phyloP scores from a whole-genome alignment of 1,140 invertebrate genomes.

The Hydropsyche tenuis region DNA sequence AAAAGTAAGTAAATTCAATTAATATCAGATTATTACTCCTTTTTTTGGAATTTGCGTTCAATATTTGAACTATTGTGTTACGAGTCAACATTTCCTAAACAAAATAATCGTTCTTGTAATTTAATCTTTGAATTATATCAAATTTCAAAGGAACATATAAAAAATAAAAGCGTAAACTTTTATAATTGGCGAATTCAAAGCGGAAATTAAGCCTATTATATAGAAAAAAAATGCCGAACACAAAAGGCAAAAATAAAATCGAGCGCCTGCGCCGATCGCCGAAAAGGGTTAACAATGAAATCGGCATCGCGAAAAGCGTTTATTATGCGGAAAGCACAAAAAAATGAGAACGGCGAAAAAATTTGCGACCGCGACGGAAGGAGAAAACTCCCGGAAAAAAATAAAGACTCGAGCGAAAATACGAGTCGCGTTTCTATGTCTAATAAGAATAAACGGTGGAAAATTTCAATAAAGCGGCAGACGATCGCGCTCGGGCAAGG shows the following conservation, averaged over 20 bases:
- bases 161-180: too few species aligned
- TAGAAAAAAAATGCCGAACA: neutral
- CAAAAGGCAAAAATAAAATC: neutral
- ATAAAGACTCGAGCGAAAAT: constrained; percentile 24
- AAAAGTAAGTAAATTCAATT: too few species aligned
- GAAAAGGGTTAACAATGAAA: neutral
- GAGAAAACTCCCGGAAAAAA: constrained; percentile 6
- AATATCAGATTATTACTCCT: too few species aligned
- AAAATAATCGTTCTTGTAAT: too few species aligned
- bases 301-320: neutral
- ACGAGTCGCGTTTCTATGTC: constrained; percentile 25
- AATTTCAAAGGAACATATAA: too few species aligned
- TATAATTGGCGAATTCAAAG: neutral
- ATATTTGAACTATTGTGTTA: too few species aligned
- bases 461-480: constrained; percentile 36
- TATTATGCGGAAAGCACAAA: neutral
- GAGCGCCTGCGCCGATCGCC: neutral
- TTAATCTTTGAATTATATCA: too few species aligned
- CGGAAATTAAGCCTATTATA: neutral
- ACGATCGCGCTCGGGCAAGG: constrained; percentile 22
- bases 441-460: constrained; percentile 37
- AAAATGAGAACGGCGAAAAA: neutral
- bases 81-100: too few species aligned
- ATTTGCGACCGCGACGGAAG: neutral
- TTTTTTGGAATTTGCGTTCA: too few species aligned